Conservation (phyloP, 2,797 vertebrate species). For the Fistularia tabacaria region DNA sequence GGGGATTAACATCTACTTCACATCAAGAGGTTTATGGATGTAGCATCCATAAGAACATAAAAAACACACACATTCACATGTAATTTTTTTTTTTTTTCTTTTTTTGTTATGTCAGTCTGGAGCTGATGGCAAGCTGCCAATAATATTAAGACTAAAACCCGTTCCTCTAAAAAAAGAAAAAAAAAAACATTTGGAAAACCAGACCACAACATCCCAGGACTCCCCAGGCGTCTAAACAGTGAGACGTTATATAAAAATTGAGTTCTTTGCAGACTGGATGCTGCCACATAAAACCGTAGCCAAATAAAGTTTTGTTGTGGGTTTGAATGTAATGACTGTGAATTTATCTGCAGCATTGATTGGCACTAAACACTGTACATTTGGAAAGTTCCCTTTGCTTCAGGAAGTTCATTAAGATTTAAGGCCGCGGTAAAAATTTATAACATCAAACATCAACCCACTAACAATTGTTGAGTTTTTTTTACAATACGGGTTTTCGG, state of each 20-base stretch:
- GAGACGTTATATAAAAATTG: too few species aligned
- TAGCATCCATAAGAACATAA: constrained; percentile 51
- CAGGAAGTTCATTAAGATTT: neutral
- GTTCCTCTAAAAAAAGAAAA: constrained; percentile 30
- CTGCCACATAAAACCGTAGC: neutral
- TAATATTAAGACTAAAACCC: constrained; percentile 41
- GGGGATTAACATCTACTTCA: constrained; percentile 74
- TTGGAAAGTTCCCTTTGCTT: neutral
- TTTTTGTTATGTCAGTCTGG: constrained; percentile 26
- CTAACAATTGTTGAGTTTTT: constrained; percentile 7
- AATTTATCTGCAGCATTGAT: too few species aligned
- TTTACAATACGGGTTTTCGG: constrained; percentile 19
- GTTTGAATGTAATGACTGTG: neutral
- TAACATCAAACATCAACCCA: neutral
- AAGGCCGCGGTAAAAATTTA: neutral
- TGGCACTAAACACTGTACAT: neutral
- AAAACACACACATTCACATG: constrained; percentile 15
- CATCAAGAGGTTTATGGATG: constrained; percentile 56
- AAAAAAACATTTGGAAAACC: constrained; percentile 23
- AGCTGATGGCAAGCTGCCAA: constrained; percentile 36
- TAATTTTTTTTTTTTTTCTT: constrained; percentile 50
- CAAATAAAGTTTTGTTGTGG: neutral
- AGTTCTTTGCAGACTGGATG: too few species aligned
- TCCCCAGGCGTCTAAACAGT: constrained; percentile 30
- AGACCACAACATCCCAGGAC: constrained; percentile 32